These are phyloP conservation scores for Cordilura impudica DNA, from an alignment of 2,888 invertebrate species.

Conservation along the genomic window DNA sequence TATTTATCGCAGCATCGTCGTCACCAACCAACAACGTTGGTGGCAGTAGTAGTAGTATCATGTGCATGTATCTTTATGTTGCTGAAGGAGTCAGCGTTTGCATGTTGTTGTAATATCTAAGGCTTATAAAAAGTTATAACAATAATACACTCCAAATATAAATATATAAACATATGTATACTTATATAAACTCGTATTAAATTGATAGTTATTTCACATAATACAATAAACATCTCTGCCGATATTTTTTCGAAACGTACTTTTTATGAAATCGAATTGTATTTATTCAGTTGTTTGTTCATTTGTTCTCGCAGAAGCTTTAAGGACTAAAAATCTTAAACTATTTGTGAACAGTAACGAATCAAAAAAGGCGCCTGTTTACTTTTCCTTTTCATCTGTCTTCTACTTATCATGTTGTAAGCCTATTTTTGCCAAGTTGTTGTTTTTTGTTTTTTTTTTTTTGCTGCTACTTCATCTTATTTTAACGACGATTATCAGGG, in stretches of 20 bases:
- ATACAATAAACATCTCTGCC: not conserved
- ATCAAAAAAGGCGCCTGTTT: conserved; percentile 44
- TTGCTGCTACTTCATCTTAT: not conserved
- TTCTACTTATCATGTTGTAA: not conserved
- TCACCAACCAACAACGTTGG: not conserved
- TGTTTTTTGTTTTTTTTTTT: not conserved
- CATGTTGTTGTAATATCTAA: not conserved
- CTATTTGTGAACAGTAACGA: conserved; percentile 1
- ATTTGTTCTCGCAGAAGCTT: conserved; percentile 8
- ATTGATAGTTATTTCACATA: not conserved
- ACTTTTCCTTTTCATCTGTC: conserved; percentile 5
- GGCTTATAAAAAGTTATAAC: not conserved
- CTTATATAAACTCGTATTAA: not conserved
- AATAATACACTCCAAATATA: not conserved
- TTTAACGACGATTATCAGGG: not conserved
- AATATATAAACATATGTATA: not conserved
- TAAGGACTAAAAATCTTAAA: conserved; percentile 14
- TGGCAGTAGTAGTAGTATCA: not conserved
- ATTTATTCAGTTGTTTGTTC: not conserved
- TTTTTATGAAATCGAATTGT: too few species aligned
- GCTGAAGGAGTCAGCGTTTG: not conserved
- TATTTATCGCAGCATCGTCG: too few species aligned
- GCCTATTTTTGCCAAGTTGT: conserved; percentile 4
- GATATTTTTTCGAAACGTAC: too few species aligned
- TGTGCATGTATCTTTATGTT: too few species aligned